Evolutionary conservation across 2,888 invertebrate genomes (phyloP).

Genomic region (Leptura quadrifasciata): DNA sequence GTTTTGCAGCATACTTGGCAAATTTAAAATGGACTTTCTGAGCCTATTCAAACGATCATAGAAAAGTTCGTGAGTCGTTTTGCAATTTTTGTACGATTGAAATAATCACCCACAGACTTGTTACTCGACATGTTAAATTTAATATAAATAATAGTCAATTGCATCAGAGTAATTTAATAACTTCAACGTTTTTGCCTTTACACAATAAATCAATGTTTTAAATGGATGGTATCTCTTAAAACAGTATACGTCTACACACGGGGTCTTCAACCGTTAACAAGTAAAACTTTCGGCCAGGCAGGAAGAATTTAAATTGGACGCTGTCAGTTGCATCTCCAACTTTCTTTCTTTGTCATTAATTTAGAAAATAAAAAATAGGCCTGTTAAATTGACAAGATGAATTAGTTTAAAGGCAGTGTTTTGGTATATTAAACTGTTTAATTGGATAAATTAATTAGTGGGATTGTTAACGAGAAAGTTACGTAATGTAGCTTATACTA

Average conservation of each 20-base stretch:
- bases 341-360: background rate
- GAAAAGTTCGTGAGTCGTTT: no score
- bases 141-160: no score
- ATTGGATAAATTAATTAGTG: conserved; percentile 13
- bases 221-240: background rate
- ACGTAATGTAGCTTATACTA: conserved; percentile 11
- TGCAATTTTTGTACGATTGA: no score
- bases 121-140: no score
- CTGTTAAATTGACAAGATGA: background rate
- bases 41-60: no score
- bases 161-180: no score
- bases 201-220: background rate
- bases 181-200: no score
- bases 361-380: background rate
- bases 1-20: no score
- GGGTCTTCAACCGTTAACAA: background rate
- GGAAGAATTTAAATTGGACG: background rate
- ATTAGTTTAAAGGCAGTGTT: background rate
- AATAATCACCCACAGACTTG: no score
- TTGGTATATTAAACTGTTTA: background rate
- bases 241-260: background rate
- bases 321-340: background rate
- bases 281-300: background rate
- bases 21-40: no score
- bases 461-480: conserved; percentile 15